Base-by-base conservation (phyloP, 2,888 invertebrate species). In the Taenaris catops region DNA sequence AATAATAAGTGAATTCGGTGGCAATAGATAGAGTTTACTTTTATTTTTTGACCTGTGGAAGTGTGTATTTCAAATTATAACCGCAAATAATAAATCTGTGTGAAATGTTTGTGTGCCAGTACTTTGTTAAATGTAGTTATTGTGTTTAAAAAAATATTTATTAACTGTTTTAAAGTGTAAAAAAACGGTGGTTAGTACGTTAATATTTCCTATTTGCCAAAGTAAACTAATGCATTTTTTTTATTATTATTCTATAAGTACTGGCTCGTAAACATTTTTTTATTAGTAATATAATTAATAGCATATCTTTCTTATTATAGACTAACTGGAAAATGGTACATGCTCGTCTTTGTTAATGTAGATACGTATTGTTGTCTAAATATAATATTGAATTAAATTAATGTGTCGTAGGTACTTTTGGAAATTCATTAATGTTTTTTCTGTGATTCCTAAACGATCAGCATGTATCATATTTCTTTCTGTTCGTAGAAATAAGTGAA, bases 161-260 rank as follows among this genome's bases (percentile, higher is more conserved):
- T 67, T 3, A 58, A 55, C 51, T 57, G 54, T 63, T 61, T 51
- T 40, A 34, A 47, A 43, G 45, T 54, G 49, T 60, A 44, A 46
- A 37, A 32, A 41, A 42, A 49, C 49, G 44, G 55, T 60, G 46
- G 41, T 58, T 54, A 48, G 51, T 51, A 42, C 42, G 49, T 62
- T 50, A 41, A 53, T 51, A 48, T 53, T 56, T 66, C 57, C 54
- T 60, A 59, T 63, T 75, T 72, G 75, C 83, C 84, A 83, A 83
- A 84, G 81, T 67, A 56, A 61, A 59, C 49, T 53, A 39, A 32
- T 73, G 79, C 75, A 81, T 80, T 83, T 80, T 83, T 80, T n/a
- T 58, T 75, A 65, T 66, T 69, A 55, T 65, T 67, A 65, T 60
- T 58, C 43, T 54, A 36, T 52, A 40, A 44, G 68, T 79, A 73